Percentiles rank a stretch among this genome's conserved stretches.
Conservation (phyloP, 2,888 invertebrate genomes). For the Aporophyla nigra region DNA sequence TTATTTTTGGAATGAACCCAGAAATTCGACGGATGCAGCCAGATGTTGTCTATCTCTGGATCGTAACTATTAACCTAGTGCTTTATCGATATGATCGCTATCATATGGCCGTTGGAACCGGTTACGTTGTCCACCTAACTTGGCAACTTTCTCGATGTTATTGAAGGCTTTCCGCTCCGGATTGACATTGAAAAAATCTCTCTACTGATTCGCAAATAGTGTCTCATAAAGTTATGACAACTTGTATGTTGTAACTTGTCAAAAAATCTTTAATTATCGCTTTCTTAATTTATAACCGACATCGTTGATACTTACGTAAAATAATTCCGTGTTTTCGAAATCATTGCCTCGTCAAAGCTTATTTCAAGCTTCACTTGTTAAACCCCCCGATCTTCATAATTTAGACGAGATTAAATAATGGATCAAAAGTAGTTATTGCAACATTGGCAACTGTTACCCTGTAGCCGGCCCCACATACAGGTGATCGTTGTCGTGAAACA, state of each 20-base stretch:
- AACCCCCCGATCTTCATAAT: background rate
- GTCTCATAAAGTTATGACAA: background rate
- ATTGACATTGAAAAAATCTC: constrained; percentile 46
- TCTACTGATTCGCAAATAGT: constrained; percentile 31
- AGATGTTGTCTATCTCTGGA: constrained; percentile 57
- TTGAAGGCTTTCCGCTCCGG: constrained; percentile 68
- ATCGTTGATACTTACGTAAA: background rate
- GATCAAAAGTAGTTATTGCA: background rate
- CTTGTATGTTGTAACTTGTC: background rate
- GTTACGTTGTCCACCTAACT: constrained; percentile 78
- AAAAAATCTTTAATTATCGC: background rate
- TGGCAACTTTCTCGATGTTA: constrained; percentile 83
- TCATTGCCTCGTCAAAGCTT: background rate
- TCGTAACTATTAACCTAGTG: constrained; percentile 73
- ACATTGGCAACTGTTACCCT: constrained; percentile 6
- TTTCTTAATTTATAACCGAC: background rate
- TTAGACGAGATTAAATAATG: background rate
- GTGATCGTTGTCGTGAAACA: constrained; percentile 48
- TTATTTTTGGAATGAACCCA: constrained; percentile 38
- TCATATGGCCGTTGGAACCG: constrained; percentile 80
- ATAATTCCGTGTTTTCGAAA: background rate
- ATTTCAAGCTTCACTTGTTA: background rate
- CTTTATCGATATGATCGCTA: constrained; percentile 77
- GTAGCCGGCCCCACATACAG: constrained; percentile 24
- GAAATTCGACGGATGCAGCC: constrained; percentile 44